Conservation (phyloP, 2,113 vertebrate genomes). For the Dicerorhinus sumatrensis region DNA sequence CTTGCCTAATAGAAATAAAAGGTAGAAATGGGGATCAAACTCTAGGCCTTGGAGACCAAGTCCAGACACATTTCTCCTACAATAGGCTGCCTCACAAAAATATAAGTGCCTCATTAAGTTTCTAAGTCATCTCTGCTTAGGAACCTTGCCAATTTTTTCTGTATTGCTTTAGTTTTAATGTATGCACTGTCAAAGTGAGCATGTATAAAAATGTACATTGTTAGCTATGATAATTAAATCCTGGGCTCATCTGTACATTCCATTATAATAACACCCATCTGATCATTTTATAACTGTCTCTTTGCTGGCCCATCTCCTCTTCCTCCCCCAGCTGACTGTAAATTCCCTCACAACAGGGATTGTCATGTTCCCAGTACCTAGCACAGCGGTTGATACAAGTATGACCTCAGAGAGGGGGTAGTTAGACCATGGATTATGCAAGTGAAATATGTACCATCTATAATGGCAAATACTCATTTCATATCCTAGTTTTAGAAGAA, state of each 20-base stretch:
- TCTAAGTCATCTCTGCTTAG: background rate
- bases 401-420: background rate
- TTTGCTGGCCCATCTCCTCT: background rate
- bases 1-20: background rate
- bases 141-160: background rate
- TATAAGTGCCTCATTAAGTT: background rate
- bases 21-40: background rate
- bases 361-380: background rate
- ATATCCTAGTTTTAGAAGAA: background rate
- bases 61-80: background rate
- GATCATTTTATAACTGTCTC: background rate
- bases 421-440: background rate
- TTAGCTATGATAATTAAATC: background rate
- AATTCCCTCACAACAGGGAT: background rate
- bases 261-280: background rate
- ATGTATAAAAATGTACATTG: background rate
- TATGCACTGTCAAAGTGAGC: conserved; percentile 39
- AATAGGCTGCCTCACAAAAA: background rate
- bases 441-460: accelerated
- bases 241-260: background rate
- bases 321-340: background rate
- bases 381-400: background rate
- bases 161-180: conserved; percentile 40
- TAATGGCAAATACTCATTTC: background rate
- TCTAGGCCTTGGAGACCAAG: background rate